Base-by-base conservation (phyloP, 92 coral and sea anemone genomes). In the Nematostella vectensis region DNA sequence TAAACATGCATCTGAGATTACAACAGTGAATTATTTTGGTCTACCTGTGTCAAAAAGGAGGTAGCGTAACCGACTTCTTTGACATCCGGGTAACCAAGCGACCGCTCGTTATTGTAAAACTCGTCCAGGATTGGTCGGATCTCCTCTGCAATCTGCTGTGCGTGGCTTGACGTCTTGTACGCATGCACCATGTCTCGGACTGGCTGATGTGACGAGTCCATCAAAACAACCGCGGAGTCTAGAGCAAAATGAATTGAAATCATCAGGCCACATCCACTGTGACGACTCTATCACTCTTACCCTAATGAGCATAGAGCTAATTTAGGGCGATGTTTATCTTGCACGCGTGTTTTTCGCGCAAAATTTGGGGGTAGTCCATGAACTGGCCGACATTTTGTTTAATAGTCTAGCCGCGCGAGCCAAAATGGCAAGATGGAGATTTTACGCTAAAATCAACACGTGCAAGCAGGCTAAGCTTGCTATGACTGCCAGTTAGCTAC, bases 11-110 rank as follows among this genome's bases (percentile, higher is more conserved):
- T n/a, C n/a, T n/a, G n/a, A n/a, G n/a, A n/a, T n/a, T n/a, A n/a
- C n/a, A n/a, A n/a, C n/a, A n/a, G n/a, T n/a, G n/a, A n/a, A n/a
- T n/a, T n/a, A n/a, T n/a, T n/a, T n/a, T n/a, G n/a, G n/a, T n/a
- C n/a, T 50, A 88, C 94, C 79, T 88, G 96, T 48, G 58, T 80
- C 26, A 77, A 68, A 67, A 75, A 88, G 22, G 79, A 75, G 17
- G 88, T 88, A 3, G 88, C 80, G 55, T 74, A 88, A 9, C 57
- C 62, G 23, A 57, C 66, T 65, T 55, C 54, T 21, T 57, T 55
- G 28, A 31, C 75, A 38, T 63, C 48, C 8, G 73, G 4, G 51
- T 33, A 61, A 29, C 65, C 54, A 3, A 61, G 58, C 1, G 62
- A 51, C 16, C 29, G 40, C 2, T 48, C 40, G 26, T 65, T 67